These are phyloP conservation scores for Euplagia quadripunctaria DNA, from an alignment of 2,888 invertebrate genomes.

Conservation along the genomic window DNA sequence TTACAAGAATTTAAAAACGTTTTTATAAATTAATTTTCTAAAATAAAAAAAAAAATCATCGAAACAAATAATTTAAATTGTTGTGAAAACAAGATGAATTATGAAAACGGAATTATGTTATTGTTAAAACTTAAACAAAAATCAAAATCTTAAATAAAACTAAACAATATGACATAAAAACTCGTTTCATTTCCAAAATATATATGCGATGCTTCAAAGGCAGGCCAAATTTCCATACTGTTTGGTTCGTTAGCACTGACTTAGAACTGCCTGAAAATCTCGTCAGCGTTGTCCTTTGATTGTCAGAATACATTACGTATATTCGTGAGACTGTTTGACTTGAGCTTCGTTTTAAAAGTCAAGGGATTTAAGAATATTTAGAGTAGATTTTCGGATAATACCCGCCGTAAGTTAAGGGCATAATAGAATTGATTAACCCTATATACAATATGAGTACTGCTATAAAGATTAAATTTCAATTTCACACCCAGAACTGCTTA, in stretches of 20 bases:
- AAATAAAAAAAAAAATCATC: too few relatives aligned
- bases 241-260: slow-evolving; percentile 56
- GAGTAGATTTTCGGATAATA: not conserved
- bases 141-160: slow-evolving; percentile 34
- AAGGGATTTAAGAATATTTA: not conserved
- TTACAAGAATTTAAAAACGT: too few relatives aligned
- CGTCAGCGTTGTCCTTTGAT: slow-evolving; percentile 43
- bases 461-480: too few relatives aligned
- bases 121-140: slow-evolving; percentile 18
- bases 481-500: too few relatives aligned
- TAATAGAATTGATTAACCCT: not conserved
- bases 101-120: too few relatives aligned
- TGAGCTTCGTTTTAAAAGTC: not conserved
- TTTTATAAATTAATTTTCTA: too few relatives aligned
- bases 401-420: not conserved
- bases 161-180: slow-evolving; percentile 28
- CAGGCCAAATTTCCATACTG: slow-evolving; percentile 51
- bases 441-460: too few relatives aligned
- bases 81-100: too few relatives aligned
- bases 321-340: slow-evolving; percentile 11
- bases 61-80: too few relatives aligned
- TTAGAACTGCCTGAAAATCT: slow-evolving; percentile 46
- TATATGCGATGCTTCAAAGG: slow-evolving; percentile 45
- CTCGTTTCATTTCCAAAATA: slow-evolving; percentile 44
- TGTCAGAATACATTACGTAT: slow-evolving; percentile 37